These are phyloP conservation scores for Paralinhomoeus sp. DNA, from an alignment of 2,888 invertebrate species.

Conservation along the genomic window DNA sequence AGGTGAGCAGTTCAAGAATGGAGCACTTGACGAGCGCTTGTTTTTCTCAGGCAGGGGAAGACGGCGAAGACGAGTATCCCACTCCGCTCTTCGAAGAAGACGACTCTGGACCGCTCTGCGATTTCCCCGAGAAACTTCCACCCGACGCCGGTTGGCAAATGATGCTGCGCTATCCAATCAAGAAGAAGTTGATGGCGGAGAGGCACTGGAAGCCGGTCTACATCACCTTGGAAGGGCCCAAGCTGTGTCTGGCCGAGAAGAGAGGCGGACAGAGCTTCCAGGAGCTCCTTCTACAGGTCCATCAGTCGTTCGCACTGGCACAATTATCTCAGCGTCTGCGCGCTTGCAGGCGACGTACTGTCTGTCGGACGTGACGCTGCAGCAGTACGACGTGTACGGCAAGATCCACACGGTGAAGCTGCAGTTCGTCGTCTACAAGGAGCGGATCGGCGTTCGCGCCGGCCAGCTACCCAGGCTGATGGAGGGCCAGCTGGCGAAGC, in stretches of 20 bases:
- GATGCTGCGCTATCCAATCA: slow-evolving; percentile 78
- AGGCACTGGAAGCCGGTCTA: slow-evolving; percentile 88
- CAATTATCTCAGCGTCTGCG: background rate
- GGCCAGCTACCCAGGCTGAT: slow-evolving; percentile 39
- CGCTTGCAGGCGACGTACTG: slow-evolving; percentile 33
- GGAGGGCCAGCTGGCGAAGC: slow-evolving; percentile 53
- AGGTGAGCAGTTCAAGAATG: too few species aligned
- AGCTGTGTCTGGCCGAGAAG: slow-evolving; percentile 58
- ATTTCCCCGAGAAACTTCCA: slow-evolving; percentile 57
- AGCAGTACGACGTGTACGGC: slow-evolving; percentile 94
- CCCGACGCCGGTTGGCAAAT: slow-evolving; percentile 84
- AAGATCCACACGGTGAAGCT: slow-evolving; percentile 94
- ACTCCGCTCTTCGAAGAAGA: slow-evolving; percentile 70
- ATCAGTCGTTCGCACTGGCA: background rate
- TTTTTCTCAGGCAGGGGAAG: slow-evolving; percentile 2
- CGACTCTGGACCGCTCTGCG: slow-evolving; percentile 65
- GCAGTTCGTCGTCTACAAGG: slow-evolving; percentile 92
- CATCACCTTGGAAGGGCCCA: slow-evolving; percentile 56
- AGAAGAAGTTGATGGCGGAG: slow-evolving; percentile 46
- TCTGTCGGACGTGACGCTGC: slow-evolving; percentile 32
- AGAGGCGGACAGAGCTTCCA: slow-evolving; percentile 76
- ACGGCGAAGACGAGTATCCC: slow-evolving; percentile 13
- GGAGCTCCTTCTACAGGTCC: slow-evolving; percentile 35
- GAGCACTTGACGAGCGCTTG: too few species aligned
- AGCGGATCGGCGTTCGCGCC: slow-evolving; percentile 78